These are phyloP conservation scores for Agrypnia vestita DNA, from an alignment of 1,140 invertebrate species.

Conservation along the genomic window DNA sequence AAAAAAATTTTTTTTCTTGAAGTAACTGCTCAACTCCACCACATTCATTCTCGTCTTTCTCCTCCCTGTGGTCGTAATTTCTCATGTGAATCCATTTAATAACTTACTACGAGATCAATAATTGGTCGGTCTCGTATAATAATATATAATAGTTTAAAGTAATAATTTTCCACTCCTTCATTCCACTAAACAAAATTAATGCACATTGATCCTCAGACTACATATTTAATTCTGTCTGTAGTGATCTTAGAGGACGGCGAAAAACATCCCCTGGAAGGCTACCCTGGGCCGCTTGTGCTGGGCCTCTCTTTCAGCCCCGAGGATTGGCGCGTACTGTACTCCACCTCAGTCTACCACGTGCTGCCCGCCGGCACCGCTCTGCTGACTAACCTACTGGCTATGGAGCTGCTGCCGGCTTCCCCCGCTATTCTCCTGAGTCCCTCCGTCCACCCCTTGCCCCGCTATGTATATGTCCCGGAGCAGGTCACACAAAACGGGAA, in stretches of 20 bases:
- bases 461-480: neutral
- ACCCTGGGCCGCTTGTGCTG: conserved; percentile 62
- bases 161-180: too few species aligned
- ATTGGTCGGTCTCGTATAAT: too few species aligned
- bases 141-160: too few species aligned
- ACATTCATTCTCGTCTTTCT: too few species aligned
- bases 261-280: conserved; percentile 62
- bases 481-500: neutral
- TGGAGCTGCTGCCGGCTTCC: neutral
- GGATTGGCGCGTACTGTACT: conserved; percentile 70
- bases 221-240: conserved; percentile 50
- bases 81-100: too few species aligned
- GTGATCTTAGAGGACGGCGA: conserved; percentile 62
- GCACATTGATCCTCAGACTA: too few species aligned
- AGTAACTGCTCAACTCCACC: too few species aligned
- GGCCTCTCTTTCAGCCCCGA: conserved; percentile 67
- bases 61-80: too few species aligned
- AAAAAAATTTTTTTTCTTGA: too few species aligned
- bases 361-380: conserved; percentile 76
- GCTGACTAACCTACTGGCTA: conserved; percentile 74
- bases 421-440: neutral
- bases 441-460: neutral
- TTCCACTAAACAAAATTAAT: too few species aligned
- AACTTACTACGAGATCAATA: too few species aligned
- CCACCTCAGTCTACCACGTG: conserved; percentile 75